These are phyloP conservation scores for Datnioides undecimradiatus DNA, from an alignment of 2,113 vertebrate species.

Conservation along the genomic window DNA sequence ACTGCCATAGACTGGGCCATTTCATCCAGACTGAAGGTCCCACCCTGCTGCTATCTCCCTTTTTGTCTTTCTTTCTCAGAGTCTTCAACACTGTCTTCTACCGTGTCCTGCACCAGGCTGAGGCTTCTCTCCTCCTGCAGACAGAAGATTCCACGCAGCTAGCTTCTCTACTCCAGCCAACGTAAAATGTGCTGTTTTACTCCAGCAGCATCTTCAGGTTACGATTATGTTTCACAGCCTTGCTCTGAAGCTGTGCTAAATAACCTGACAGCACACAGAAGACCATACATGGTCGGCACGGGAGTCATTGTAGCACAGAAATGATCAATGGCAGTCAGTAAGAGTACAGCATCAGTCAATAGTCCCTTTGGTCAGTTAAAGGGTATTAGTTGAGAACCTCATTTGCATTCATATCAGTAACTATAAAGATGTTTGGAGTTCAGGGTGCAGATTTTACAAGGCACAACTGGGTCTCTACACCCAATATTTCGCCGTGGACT, in stretches of 20 bases:
- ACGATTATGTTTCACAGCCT: conserved; percentile 4
- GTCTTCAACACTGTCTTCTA: conserved; percentile 26
- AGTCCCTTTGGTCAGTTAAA: background rate
- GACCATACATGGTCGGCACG: background rate
- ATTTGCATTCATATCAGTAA: conserved; percentile 14
- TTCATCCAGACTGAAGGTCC: conserved; percentile 26
- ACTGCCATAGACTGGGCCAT: conserved; percentile 16
- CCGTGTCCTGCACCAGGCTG: conserved; percentile 26
- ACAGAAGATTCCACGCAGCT: conserved; percentile 15
- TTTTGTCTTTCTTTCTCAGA: background rate
- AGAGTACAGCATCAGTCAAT: conserved; percentile 5
- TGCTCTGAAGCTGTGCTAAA: background rate
- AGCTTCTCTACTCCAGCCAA: conserved; percentile 46
- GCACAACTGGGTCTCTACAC: background rate
- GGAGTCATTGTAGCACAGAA: background rate
- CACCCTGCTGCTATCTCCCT: conserved; percentile 4
- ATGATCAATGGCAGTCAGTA: background rate
- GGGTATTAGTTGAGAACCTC: background rate
- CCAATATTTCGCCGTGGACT: conserved; percentile 14
- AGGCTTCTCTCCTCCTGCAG: conserved; percentile 47
- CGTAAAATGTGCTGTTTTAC: conserved; percentile 6
- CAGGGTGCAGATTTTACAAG: background rate
- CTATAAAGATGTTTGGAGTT: background rate
- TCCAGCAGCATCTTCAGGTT: conserved; percentile 16
- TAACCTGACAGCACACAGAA: background rate